These are phyloP conservation scores for Rugalucina vietnamica DNA, from an alignment of 2,888 invertebrate species.

Conservation along the genomic window DNA sequence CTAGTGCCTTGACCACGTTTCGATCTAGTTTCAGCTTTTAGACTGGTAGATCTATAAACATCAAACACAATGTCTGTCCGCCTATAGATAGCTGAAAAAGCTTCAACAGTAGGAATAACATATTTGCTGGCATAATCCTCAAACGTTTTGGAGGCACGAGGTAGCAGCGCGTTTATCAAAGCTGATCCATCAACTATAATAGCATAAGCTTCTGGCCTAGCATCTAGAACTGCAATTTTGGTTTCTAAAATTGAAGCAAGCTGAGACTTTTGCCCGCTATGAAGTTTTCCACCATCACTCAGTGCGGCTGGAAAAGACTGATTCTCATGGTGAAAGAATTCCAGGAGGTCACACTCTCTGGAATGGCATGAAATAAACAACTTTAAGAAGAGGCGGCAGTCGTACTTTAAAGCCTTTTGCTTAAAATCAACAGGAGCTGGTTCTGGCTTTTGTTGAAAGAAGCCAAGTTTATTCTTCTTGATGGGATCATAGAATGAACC, in stretches of 20 bases:
- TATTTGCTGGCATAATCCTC: slow-evolving; percentile 8
- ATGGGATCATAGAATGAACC: too few species aligned
- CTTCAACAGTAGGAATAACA: slow-evolving; percentile 25
- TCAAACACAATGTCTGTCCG: slow-evolving; percentile 53
- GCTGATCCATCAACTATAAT: not conserved
- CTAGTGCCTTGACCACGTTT: slow-evolving; percentile 58
- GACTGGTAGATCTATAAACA: slow-evolving; percentile 23
- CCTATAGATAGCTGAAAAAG: slow-evolving; percentile 12
- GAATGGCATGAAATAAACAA: not conserved
- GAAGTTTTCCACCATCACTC: not conserved
- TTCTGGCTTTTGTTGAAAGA: too few species aligned
- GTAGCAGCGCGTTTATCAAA: not conserved
- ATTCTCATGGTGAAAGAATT: not conserved
- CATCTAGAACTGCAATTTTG: not conserved
- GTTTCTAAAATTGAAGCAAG: not conserved
- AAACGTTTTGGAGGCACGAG: not conserved
- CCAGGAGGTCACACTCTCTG: not conserved
- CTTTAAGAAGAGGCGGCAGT: too few species aligned
- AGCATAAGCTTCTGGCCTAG: not conserved
- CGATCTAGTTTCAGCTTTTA: slow-evolving; percentile 52
- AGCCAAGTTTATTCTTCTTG: too few species aligned
- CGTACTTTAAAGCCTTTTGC: too few species aligned
- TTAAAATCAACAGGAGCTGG: too few species aligned
- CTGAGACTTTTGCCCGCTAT: not conserved
- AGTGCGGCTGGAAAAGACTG: not conserved